Evolutionary conservation across 2,888 invertebrate genomes (phyloP), one percentile per base, ranked within the genome.

Genomic region (Enoplolaimus lenunculus): DNA sequence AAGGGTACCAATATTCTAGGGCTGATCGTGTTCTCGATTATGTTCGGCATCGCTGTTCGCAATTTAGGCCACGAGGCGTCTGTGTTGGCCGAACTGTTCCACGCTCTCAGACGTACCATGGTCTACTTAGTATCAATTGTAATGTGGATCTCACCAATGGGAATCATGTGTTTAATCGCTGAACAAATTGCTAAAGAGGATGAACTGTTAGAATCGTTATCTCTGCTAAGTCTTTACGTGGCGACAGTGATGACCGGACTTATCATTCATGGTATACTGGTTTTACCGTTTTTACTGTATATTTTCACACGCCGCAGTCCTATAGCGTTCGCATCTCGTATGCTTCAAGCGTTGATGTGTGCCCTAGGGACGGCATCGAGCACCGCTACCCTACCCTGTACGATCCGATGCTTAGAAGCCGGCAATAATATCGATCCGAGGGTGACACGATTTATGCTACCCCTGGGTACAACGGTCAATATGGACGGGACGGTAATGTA

Each of bases 321-420:
- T 0, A 89, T 72, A 2, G 34, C 33, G 16, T 72, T 57, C 60
- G 72, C 72, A n/a, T 45, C 34, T 68, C 70, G 70, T 59, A 88
- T 92, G 85, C 88, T 90, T n/a, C 91, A 91, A 77, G 93, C 93
- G 34, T 84, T 93, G 83, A 89, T 90, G 1, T 93, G 93, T 0
- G 93, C 93, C 64, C 93, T 93, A 80, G 93, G 93, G 75, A 94
- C 93, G 57, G 90, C 92, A 30, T 93, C 93, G 45, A 89, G 89
- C 59, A 71, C 71, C 2, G 71, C 71, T 1, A 71, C 71, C 1
- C 34, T 71, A n/a, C 71, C 71, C 3, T 68, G 74, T 31, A 72
- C 74, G 1, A 72, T 74, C 2, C 70, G 73, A 1, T 74, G 74
- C 21, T 73, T 74, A 1, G 75, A 75, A 65, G 71, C 68, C 21